Percentiles rank a stretch among this genome's conserved stretches.
phyloP scores from a whole-genome alignment of 2,888 invertebrate species.

The Athalia cordata region DNA sequence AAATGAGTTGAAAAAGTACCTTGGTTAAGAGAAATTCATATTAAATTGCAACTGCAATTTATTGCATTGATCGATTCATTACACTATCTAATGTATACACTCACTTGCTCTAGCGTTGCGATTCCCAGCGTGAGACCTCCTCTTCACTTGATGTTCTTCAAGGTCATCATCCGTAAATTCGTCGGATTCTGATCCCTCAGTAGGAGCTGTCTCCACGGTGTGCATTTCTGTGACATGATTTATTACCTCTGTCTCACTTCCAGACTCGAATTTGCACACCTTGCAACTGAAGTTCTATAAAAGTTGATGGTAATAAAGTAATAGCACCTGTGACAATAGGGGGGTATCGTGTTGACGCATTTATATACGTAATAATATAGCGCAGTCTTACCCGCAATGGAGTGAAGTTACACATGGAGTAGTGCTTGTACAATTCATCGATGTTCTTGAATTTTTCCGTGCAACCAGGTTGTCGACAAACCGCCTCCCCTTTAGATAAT shows the following conservation, averaged over 20 bases:
- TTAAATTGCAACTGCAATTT: not conserved
- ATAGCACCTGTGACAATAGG: not conserved
- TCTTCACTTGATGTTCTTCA: slow-evolving; percentile 7
- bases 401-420: slow-evolving; percentile 60
- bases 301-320: not conserved
- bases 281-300: slow-evolving; percentile 65
- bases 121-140: slow-evolving; percentile 7
- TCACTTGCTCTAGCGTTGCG: slow-evolving; percentile 18
- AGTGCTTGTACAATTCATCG: slow-evolving; percentile 66
- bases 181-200: slow-evolving; percentile 53
- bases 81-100: not conserved
- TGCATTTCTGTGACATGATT: slow-evolving; percentile 64
- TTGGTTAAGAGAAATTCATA: not conserved
- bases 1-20: not conserved
- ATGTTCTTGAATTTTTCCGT: slow-evolving; percentile 54
- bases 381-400: slow-evolving; percentile 49
- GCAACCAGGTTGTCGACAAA: slow-evolving; percentile 67
- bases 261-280: slow-evolving; percentile 63
- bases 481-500: slow-evolving; percentile 51
- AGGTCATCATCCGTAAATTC: slow-evolving; percentile 45
- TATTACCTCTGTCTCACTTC: slow-evolving; percentile 57
- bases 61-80: not conserved
- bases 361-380: not conserved
- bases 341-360: not conserved
- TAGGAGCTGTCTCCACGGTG: slow-evolving; percentile 46